These are phyloP conservation scores for Emydocephalus ijimae DNA, from an alignment of 2,113 vertebrate species.

Conservation along the genomic window DNA sequence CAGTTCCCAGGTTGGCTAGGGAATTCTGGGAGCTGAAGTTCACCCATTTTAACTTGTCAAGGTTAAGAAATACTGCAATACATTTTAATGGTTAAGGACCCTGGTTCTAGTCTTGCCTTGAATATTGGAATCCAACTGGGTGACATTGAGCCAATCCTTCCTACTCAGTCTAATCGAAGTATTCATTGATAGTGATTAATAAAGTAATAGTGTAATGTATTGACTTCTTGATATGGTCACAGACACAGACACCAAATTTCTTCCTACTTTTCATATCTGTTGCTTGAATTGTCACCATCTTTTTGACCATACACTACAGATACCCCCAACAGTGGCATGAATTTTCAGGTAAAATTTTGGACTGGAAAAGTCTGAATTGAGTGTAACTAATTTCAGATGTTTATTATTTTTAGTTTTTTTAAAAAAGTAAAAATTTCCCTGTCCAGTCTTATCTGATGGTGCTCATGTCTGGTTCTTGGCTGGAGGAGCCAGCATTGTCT, in stretches of 20 bases:
- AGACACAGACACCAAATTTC: not conserved
- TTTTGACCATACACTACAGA: not conserved
- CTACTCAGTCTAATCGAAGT: not conserved
- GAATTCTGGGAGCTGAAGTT: too few relatives aligned
- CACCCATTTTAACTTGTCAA: too few relatives aligned
- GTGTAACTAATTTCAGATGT: not conserved
- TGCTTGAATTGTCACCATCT: not conserved
- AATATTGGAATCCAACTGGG: too few relatives aligned
- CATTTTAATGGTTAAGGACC: too few relatives aligned
- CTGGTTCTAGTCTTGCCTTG: too few relatives aligned
- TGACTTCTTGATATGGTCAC: not conserved
- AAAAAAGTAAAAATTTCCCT: too few relatives aligned
- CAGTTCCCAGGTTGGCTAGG: too few relatives aligned
- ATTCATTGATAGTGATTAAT: not conserved
- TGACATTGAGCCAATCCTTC: not conserved
- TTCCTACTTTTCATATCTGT: not conserved
- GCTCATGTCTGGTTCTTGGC: too few relatives aligned
- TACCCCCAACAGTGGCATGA: not conserved
- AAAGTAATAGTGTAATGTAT: not conserved
- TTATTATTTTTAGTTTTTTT: not conserved
- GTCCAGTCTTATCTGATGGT: too few relatives aligned
- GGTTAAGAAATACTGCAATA: too few relatives aligned
- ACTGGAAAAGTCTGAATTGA: not conserved
- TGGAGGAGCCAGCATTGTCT: too few relatives aligned
- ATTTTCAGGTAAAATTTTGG: not conserved